Base-by-base conservation (phyloP, 2,888 invertebrate genomes). In the Branchipolynoe longqiensis region DNA sequence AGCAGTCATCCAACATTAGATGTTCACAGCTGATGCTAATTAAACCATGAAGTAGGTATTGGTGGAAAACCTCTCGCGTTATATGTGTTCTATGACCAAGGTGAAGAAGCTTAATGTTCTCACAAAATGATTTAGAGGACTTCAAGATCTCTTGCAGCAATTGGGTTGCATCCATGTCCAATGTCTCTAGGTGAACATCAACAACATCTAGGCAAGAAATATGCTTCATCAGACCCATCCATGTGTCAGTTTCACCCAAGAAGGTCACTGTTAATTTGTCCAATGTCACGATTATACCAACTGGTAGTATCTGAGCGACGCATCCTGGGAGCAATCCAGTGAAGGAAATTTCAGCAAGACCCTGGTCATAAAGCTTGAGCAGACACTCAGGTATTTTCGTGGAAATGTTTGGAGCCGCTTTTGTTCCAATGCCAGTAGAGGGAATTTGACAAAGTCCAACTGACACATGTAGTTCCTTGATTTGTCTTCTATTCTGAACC, bases 31-130 rank as follows among this genome's bases (percentile, higher is more conserved):
- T 69, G 4, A 69, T n/a, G 36, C 38, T 69, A 22, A 38, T n/a
- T 8, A 22, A 14, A 69, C 69, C 69, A 36, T 33, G n/a, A 38
- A 22, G 36, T 1, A 69, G 33, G n/a, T 69, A 69, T 38, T 69
- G 33, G 18, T 36, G 69, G 36, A 69, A n/a, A 14, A 69, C 69
- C 38, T 69, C 69, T 22, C 38, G 33, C 38, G 33, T 22, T 18
- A 69, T 38, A 22, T 25, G 14, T n/a, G 69, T 69, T 36, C 69
- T 69, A n/a, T 69, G 33, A 12, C 69, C 69, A 38, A 69, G 69
- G 25, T 69, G 69, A 4, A 69, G 36, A 33, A 69, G 12, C 22
- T 8, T n/a, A 4, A 69, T n/a, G 22, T 69, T 69, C 18, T 69
- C 69, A 69, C 38, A 33, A 38, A 69, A 69, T 18, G n/a, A 22